Evolutionary conservation across 2,888 invertebrate genomes (phyloP), one percentile per base, ranked within the genome.

Genomic region (Apodemia hepburni): DNA sequence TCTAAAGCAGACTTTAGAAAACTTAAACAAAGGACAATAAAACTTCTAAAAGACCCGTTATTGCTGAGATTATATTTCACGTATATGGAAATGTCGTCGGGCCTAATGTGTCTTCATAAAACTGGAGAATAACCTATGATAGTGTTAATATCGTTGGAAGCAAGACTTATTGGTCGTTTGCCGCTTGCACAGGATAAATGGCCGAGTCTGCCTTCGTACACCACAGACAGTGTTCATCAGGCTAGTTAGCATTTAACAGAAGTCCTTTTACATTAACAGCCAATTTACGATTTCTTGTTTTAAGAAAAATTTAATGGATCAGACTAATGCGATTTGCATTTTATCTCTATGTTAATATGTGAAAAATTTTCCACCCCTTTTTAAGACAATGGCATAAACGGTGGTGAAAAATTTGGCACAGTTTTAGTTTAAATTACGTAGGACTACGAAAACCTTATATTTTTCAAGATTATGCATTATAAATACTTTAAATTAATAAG

Each of bases 141-240:
- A 87, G 89, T 90, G 89, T 89, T 90, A 90, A 89, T 90, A 89
- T 88, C 85, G 84, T 84, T 77, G 85, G 81, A 84, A 87, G 87
- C 84, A 88, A 88, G 89, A 90, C 81, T 87, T 90, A 89, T 90
- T 86, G 89, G 87, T 82, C 88, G 88, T 89, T 89, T 87, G 86
- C 87, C 78, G 87, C 81, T 87, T 80, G 81, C 77, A 77, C 78
- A 76, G 82, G 87, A 87, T 87, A 82, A 81, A 89, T 87, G 87
- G 84, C 18, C 49, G 38, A 58, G 45, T 62, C 45, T 18, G 38
- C 29, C 35, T 38, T 42, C 61, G 64, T 22, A 18, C 59, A 38
- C 33, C 61, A 60, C 62, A 63, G 61, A 66, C 66, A 61, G 35
- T 66, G 62, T 67, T 64, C 65, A 67, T 69, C 68, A 69, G 67